Evolutionary conservation across 2,888 invertebrate genomes (phyloP), one percentile per base, ranked within the genome.

Genomic region (Dolichomitus sp.): DNA sequence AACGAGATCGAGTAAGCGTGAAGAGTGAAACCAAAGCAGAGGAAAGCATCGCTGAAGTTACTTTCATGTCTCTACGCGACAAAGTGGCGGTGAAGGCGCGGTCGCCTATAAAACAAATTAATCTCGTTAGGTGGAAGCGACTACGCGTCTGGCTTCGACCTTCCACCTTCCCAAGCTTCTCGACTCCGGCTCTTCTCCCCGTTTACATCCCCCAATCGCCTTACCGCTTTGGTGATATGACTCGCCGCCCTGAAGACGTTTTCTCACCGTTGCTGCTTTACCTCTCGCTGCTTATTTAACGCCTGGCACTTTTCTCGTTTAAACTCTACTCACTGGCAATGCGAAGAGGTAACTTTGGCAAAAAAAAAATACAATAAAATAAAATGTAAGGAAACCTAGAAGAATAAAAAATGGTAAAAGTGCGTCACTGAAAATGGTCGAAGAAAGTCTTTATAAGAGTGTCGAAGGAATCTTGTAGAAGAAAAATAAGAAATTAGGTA

Each of bases 51-150:
- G 87, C 87, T 86, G 86, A 85, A 91, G 89, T 89, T 89, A 88
- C 89, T 91, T 89, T 91, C 90, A 88, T 89, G 89, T 89, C 73
- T 30, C 80, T 72, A 54, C 85, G 82, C 87, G 87, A 85, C 86
- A 86, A 86, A 88, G 89, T 87, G 89, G 87, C 87, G 87, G 88
- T 89, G 59, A 70, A 66, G 87, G 84, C 87, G 89, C 86, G 87
- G 89, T 89, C 89, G 90, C 88, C 88, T 90, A 91, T 91, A 89
- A 91, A 91, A 92, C 91, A 92, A 90, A 92, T 92, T 92, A 92
- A 92, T 92, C 91, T 91, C 88, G 90, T 92, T 92, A 92, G 89
- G 87, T 40, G 86, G 87, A 84, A 88, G 88, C 89, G 88, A 87
- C 90, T 89, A 84, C 87, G 68, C 52, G 78, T 37, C 48, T 75